Evolutionary conservation across 2,888 invertebrate species (phyloP).

Genomic region (Agapostemon virescens): DNA sequence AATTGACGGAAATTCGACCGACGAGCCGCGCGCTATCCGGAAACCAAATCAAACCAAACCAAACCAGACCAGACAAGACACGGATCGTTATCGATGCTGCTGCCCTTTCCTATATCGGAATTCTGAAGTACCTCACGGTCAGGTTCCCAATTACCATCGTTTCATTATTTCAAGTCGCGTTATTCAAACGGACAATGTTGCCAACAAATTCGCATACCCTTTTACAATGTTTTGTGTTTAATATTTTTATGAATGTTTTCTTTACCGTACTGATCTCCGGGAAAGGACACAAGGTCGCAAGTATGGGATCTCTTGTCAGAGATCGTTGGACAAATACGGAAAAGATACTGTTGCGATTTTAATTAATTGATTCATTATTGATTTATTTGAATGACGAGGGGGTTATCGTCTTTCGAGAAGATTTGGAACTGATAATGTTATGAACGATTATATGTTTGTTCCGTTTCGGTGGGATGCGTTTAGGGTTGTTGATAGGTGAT

Average conservation of each 20-base stretch:
- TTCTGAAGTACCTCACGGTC: background rate
- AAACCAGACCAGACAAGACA: slow-evolving; percentile 2
- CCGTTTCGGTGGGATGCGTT: background rate
- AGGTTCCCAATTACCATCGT: background rate
- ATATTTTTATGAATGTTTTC: background rate
- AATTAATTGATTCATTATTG: background rate
- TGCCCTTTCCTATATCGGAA: slow-evolving; percentile 15
- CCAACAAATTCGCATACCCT: background rate
- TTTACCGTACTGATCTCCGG: background rate
- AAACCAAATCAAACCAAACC: background rate
- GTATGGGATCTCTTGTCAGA: no score
- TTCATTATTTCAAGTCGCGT: background rate
- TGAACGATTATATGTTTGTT: background rate
- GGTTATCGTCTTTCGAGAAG: background rate
- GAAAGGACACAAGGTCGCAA: background rate
- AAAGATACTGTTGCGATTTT: background rate
- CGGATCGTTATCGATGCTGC: slow-evolving; percentile 42
- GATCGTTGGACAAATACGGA: background rate
- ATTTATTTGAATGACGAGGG: no score
- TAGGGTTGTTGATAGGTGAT: background rate
- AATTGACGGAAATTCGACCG: slow-evolving; percentile 46
- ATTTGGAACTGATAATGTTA: background rate
- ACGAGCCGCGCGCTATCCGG: background rate
- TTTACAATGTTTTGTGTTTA: background rate
- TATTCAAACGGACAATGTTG: background rate